A percentile compares a stretch with the other conserved stretches of the same genome.
Evolutionary conservation across 92 coral and sea anemone species (phyloP).

Genomic region (Metridium senile): DNA sequence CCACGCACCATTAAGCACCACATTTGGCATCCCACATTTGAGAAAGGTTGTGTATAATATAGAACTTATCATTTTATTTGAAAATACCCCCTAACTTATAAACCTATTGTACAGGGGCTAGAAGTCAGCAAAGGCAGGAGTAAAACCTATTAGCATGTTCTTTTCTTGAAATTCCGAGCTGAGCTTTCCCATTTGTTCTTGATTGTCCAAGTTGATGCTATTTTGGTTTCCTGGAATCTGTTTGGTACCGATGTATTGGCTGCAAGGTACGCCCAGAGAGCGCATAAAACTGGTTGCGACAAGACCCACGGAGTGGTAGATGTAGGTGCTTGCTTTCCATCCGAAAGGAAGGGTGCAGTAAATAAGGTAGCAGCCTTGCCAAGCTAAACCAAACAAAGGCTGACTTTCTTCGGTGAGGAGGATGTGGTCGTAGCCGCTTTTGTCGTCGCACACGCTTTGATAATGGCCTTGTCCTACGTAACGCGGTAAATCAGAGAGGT

Average conservation of each 20-base stretch:
- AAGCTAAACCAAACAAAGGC: slow-evolving; percentile 59
- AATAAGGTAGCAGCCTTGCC: slow-evolving; percentile 57
- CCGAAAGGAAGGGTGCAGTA: slow-evolving; percentile 59
- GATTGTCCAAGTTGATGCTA: no score
- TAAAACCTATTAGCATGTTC: no score
- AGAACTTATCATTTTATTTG: no score
- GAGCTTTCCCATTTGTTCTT: no score
- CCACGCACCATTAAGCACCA: no score
- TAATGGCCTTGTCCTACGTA: slow-evolving; percentile 53
- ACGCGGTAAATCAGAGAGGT: slow-evolving; percentile 60
- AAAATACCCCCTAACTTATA: no score
- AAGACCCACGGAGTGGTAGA: slow-evolving; percentile 55
- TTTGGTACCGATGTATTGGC: slow-evolving; percentile 62
- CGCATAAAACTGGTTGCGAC: slow-evolving; percentile 56
- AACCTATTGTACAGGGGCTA: no score
- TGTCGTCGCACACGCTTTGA: slow-evolving; percentile 66
- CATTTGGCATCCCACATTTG: no score
- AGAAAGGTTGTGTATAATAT: no score
- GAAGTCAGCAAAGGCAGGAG: no score
- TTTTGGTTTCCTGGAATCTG: no score
- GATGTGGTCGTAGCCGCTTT: slow-evolving; percentile 71
- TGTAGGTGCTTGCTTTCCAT: slow-evolving; percentile 63
- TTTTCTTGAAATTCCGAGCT: no score
- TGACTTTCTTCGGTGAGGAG: slow-evolving; percentile 38
- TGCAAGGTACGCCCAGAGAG: slow-evolving; percentile 42